Percentiles rank a stretch among this genome's conserved stretches.
Evolutionary conservation across 2,888 invertebrate genomes (phyloP).

Genomic region (Drosophila algonquin): DNA sequence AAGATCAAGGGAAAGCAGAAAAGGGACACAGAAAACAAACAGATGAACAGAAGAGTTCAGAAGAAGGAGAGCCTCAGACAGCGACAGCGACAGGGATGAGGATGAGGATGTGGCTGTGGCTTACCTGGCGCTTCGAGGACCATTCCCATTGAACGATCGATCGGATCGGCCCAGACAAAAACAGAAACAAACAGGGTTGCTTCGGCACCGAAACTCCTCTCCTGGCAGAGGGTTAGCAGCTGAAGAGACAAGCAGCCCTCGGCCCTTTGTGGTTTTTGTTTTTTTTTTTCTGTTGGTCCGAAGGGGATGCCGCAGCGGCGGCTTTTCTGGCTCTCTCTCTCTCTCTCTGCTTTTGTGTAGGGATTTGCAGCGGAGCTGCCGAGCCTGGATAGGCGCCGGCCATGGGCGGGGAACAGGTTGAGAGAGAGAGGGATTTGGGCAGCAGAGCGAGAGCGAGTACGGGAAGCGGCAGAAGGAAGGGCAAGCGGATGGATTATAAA

Average conservation of each 20-base stretch:
- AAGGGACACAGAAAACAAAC: slow-evolving; percentile 23
- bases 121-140: slow-evolving; percentile 73
- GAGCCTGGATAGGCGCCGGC: slow-evolving; percentile 38
- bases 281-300: not conserved
- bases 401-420: slow-evolving; percentile 43
- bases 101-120: slow-evolving; percentile 51
- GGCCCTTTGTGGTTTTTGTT: not conserved
- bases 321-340: not conserved
- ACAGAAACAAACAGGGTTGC: slow-evolving; percentile 46
- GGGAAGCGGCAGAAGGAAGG: slow-evolving; percentile 18
- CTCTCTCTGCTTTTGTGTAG: slow-evolving; percentile 16
- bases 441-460: slow-evolving; percentile 27
- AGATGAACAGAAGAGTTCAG: slow-evolving; percentile 4
- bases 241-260: slow-evolving; percentile 13
- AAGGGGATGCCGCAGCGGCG: not conserved
- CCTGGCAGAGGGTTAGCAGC: slow-evolving; percentile 54
- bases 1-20: slow-evolving; percentile 13
- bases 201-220: slow-evolving; percentile 8
- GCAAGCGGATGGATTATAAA: slow-evolving; percentile 8
- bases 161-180: slow-evolving; percentile 39
- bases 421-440: slow-evolving; percentile 31
- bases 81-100: slow-evolving; percentile 25
- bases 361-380: slow-evolving; percentile 11
- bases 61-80: slow-evolving; percentile 32
- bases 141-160: slow-evolving; percentile 63